A percentile compares a stretch with the other conserved stretches of the same genome.
These are phyloP conservation scores for Troides aeacus DNA, from an alignment of 2,888 invertebrate genomes.

Conservation along the genomic window DNA sequence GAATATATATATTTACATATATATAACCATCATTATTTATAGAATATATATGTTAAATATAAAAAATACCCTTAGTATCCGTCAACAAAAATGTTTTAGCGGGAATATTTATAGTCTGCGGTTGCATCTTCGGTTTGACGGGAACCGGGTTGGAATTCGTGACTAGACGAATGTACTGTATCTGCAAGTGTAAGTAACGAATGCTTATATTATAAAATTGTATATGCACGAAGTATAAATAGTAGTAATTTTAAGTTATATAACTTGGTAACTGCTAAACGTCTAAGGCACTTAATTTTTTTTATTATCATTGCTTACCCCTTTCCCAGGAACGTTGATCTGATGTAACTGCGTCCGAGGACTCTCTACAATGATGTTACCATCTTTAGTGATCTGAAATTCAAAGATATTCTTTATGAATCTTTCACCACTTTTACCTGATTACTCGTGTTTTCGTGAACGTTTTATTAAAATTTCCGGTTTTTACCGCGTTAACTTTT, in stretches of 20 bases:
- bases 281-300: not conserved
- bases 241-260: no score
- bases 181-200: slow-evolving; percentile 52
- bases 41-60: no score
- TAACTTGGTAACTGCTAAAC: no score
- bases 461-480: no score
- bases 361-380: slow-evolving; percentile 46
- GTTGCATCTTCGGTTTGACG: slow-evolving; percentile 37
- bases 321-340: slow-evolving; percentile 86
- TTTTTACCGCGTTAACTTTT: no score
- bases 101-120: slow-evolving; percentile 36
- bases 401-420: no score
- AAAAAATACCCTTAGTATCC: slow-evolving; percentile 57
- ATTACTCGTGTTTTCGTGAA: no score
- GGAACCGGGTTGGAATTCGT: slow-evolving; percentile 65
- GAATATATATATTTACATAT: no score
- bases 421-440: no score
- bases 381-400: slow-evolving; percentile 51
- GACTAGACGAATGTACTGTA: slow-evolving; percentile 87
- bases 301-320: slow-evolving; percentile 66
- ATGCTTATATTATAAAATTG: not conserved
- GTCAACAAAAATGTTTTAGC: slow-evolving; percentile 59
- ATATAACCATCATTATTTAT: no score
- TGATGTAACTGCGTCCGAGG: slow-evolving; percentile 82
- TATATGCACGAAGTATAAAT: no score